Evolutionary conservation across 2,797 vertebrate species (phyloP).

Genomic region (Notolabrus celidotus): DNA sequence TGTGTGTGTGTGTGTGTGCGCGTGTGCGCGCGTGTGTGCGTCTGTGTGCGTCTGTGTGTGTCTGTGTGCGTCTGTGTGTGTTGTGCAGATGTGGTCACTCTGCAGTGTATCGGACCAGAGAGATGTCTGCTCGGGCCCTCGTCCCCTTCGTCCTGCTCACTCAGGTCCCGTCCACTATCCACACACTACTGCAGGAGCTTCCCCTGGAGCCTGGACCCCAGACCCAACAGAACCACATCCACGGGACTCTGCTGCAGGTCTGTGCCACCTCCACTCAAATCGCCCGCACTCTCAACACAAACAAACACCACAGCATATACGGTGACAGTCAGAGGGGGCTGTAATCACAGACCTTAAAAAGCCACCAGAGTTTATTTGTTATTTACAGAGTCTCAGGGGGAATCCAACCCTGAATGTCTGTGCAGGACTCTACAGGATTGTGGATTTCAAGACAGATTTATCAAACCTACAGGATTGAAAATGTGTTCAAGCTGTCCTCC

Average conservation of each 20-base stretch:
- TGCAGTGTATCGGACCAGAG: constrained; percentile 91
- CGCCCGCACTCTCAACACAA: constrained; percentile 17
- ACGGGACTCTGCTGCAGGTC: constrained; percentile 94
- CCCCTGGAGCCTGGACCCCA: constrained; percentile 76
- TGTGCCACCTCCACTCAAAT: constrained; percentile 41
- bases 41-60: constrained; percentile 16
- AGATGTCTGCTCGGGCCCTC: constrained; percentile 93
- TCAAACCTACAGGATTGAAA: neutral
- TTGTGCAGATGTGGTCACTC: constrained; percentile 88
- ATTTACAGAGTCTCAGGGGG: constrained; percentile 6
- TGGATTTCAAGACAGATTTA: neutral
- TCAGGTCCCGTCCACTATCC: constrained; percentile 83
- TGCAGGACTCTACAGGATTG: neutral
- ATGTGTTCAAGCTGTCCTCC: no score
- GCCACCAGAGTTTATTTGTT: constrained; percentile 29
- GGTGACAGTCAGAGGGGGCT: neutral
- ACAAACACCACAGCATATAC: neutral
- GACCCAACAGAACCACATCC: constrained; percentile 90
- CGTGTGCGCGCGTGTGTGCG: neutral
- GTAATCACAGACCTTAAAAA: constrained; percentile 31
- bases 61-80: constrained; percentile 16
- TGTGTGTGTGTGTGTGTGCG: no score
- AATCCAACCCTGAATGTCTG: constrained; percentile 9
- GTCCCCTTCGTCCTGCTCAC: constrained; percentile 91
- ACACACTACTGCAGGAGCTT: constrained; percentile 84